Evolutionary conservation across 2,888 invertebrate species (phyloP).

Genomic region (Thysanoteuthis rhombus): DNA sequence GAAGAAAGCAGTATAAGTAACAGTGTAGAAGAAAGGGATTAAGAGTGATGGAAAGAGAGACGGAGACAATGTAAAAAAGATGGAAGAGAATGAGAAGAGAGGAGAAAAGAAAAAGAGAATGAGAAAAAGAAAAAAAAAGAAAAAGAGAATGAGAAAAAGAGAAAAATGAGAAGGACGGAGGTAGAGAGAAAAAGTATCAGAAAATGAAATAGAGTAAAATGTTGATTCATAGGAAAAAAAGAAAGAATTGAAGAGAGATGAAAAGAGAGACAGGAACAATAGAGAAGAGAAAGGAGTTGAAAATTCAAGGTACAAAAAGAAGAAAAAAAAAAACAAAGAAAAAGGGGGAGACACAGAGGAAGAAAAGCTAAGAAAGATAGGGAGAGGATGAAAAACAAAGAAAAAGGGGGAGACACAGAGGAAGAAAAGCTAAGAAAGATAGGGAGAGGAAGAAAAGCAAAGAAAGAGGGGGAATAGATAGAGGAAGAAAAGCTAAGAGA

Average conservation of each 20-base stretch:
- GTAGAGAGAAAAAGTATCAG: neutral
- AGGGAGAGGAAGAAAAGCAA: neutral
- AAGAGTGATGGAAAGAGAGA: no score
- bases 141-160: neutral
- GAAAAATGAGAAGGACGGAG: neutral
- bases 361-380: no score
- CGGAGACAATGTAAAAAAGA: no score
- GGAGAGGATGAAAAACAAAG: no score
- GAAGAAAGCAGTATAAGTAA: no score
- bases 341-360: neutral
- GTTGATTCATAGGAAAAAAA: neutral
- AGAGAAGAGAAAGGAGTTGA: neutral
- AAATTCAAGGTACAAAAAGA: neutral
- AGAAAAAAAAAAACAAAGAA: neutral
- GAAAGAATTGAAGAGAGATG: neutral
- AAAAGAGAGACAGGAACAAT: neutral
- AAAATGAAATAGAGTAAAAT: neutral
- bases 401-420: no score
- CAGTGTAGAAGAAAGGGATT: no score
- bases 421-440: neutral
- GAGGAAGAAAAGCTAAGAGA: neutral
- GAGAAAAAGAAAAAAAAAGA: no score
- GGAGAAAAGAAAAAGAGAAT: no score
- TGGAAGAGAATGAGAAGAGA: no score
- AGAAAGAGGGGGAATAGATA: no score